These are phyloP conservation scores for Lochmaea crataegi DNA, from an alignment of 2,888 invertebrate species.

Conservation along the genomic window DNA sequence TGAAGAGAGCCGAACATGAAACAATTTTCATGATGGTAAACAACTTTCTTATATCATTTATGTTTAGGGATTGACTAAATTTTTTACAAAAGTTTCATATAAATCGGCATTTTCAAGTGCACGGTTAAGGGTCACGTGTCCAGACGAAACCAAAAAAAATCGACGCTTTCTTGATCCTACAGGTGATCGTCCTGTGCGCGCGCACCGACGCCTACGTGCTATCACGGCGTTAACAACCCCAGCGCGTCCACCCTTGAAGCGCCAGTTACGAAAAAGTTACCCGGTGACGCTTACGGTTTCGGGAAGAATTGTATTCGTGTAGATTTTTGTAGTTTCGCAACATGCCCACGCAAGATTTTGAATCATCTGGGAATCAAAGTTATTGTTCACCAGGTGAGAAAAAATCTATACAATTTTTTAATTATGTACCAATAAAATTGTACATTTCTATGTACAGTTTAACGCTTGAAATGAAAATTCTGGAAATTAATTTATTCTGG, in stretches of 20 bases:
- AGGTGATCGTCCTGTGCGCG: slow-evolving; percentile 54
- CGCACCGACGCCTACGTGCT: slow-evolving; percentile 55
- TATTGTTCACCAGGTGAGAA: slow-evolving; percentile 30
- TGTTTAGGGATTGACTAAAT: too few relatives aligned
- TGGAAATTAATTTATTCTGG: neutral
- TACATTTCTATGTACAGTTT: too few relatives aligned
- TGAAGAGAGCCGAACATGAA: too few relatives aligned
- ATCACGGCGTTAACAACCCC: slow-evolving; percentile 53
- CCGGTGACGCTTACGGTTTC: slow-evolving; percentile 12
- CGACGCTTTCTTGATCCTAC: slow-evolving; percentile 43
- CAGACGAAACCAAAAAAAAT: slow-evolving; percentile 28
- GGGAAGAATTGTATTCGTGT: neutral
- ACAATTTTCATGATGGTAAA: too few relatives aligned
- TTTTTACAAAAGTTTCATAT: neutral
- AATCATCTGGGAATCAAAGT: neutral
- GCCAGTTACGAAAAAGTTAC: slow-evolving; percentile 47
- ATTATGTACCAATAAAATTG: neutral
- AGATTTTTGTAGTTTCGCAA: neutral
- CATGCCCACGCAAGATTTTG: neutral
- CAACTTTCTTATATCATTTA: too few relatives aligned
- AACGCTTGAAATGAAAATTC: too few relatives aligned
- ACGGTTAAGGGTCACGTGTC: slow-evolving; percentile 30
- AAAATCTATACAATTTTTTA: neutral
- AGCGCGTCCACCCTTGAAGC: slow-evolving; percentile 42
- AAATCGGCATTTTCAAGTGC: slow-evolving; percentile 29